These are phyloP conservation scores for Epizoanthus rinbou DNA, from an alignment of 92 coral and sea anemone species.

Conservation along the genomic window DNA sequence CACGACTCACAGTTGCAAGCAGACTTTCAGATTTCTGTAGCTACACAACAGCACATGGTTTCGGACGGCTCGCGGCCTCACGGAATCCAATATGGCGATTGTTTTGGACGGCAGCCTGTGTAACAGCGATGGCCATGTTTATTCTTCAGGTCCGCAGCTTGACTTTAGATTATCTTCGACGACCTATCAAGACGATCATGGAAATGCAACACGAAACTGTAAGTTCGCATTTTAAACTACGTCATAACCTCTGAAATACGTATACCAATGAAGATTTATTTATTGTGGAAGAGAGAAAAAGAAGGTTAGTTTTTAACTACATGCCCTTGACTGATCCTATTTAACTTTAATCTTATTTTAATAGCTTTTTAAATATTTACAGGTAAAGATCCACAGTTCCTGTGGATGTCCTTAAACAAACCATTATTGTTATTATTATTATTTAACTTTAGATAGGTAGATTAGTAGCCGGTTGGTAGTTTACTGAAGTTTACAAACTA, in stretches of 20 bases:
- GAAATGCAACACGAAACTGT: constrained; percentile 28
- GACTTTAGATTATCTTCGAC: neutral
- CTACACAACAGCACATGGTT: constrained; percentile 38
- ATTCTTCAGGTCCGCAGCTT: neutral
- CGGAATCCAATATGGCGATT: neutral
- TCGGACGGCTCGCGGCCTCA: constrained; percentile 26
- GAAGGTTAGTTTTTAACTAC: too few relatives aligned
- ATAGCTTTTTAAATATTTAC: too few relatives aligned
- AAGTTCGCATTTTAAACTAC: neutral
- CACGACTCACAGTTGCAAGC: neutral
- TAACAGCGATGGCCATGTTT: constrained; percentile 3
- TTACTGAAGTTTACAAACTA: too few relatives aligned
- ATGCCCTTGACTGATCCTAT: too few relatives aligned
- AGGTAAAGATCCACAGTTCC: too few relatives aligned
- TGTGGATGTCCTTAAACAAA: too few relatives aligned
- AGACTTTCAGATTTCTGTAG: constrained; percentile 21
- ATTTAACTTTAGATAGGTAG: too few relatives aligned
- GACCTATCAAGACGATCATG: constrained; percentile 19
- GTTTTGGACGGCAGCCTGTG: constrained; percentile 27
- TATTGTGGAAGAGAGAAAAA: too few relatives aligned
- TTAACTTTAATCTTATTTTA: too few relatives aligned
- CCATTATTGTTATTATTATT: too few relatives aligned
- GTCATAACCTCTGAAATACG: neutral
- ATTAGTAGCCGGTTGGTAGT: too few relatives aligned
- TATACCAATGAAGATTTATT: too few relatives aligned